Percentiles rank a stretch among this genome's conserved stretches.
phyloP scores from a whole-genome alignment of 2,113 vertebrate species.

The Eublepharis macularius region DNA sequence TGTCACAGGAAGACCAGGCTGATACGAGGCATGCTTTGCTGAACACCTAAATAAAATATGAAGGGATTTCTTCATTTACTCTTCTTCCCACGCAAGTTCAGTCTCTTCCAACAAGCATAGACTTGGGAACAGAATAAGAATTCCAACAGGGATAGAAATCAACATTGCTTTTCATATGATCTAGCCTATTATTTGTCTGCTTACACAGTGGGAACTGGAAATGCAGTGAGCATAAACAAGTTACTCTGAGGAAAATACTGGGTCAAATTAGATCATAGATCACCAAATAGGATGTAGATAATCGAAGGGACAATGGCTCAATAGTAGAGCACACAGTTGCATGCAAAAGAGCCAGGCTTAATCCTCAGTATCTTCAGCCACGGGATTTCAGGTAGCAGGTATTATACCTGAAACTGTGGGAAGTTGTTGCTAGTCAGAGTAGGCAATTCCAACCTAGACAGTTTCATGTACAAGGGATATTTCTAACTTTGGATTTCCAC shows the following conservation, averaged over 20 bases:
- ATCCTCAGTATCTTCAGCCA: no score
- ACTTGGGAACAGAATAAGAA: neutral
- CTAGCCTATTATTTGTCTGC: neutral
- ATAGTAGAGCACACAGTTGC: no score
- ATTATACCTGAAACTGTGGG: no score
- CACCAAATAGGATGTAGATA: no score
- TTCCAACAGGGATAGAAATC: neutral
- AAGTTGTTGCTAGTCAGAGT: no score
- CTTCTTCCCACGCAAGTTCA: neutral
- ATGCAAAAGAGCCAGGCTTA: no score
- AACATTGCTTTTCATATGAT: neutral
- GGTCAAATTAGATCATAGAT: neutral
- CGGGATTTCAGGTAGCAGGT: no score
- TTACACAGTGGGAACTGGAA: neutral
- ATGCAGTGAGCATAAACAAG: neutral
- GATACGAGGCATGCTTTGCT: conserved; percentile 48
- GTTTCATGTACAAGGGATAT: no score
- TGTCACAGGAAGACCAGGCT: conserved; percentile 29
- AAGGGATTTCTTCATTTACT: neutral
- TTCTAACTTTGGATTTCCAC: no score
- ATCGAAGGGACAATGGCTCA: no score
- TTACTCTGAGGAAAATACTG: neutral
- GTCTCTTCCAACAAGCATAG: neutral
- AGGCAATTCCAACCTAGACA: no score
- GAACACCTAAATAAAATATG: neutral